Base-by-base conservation (phyloP, 2,113 vertebrate species). In the Prinia subflava region DNA sequence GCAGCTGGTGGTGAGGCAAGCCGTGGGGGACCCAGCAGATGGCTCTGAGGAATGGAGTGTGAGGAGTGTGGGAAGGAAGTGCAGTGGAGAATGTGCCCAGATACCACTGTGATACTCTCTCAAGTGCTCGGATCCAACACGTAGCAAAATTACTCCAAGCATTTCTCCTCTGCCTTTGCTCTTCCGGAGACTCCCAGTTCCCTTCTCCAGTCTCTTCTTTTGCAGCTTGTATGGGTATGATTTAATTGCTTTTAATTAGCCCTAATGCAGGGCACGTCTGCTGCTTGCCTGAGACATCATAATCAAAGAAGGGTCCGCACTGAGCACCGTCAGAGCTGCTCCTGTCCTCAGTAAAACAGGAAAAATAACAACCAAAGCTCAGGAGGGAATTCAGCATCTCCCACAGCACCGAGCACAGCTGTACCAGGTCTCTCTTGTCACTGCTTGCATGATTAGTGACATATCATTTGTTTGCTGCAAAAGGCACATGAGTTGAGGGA, bases 401-500 rank as follows among this genome's bases (percentile, higher is more conserved):
- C 30, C 31, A 41, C 91, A 52, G 28, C 70, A 46, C 52, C 67
- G 77, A 83, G 70, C 79, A 90, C 92, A 93, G 94, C 94, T 96
- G 71, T 16, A 67, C 62, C 76, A 78, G 77, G 70, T 56, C 77
- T 55, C 28, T 49, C 68, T 71, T 87, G 91, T 91, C 77, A 35
- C 75, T 94, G 70, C 69, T 83, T 28, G 6, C 63, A 83, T 93
- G 87, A 94, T 78, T 71, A 70, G 85, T 65, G 89, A 73, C 87
- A 80, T 84, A 35, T 73, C 85, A 77, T 71, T 95, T 95, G 82
- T 97, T 94, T 83, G 64, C 94, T 95, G 75, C 59, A 94, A 94
- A 95, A 96, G 74, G 56, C 80, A 67, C 41, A 37, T 68, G 87
- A 44, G 31, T 78, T 85, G 80, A 84, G n/a, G 69, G 92, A 89